Evolutionary conservation across 1,140 invertebrate genomes (phyloP), one percentile per base, ranked within the genome.

Genomic region (Hyphantria cunea): DNA sequence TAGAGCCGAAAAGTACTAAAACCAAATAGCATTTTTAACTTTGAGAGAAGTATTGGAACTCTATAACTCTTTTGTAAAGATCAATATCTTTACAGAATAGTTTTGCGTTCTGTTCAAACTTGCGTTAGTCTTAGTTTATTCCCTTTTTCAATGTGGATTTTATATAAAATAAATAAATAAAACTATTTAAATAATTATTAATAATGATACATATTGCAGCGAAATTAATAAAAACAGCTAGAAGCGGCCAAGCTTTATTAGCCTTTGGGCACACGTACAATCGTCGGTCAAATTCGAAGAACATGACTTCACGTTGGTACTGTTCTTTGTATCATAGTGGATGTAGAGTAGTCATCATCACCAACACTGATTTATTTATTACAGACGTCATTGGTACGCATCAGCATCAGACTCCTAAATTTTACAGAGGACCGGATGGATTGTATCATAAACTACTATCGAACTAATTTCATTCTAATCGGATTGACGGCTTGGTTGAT

Each of bases 231-330:
- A 50, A 42, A 32, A 41, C 25, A 4, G 34, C 34, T 8, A 56
- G 58, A 41, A 70, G 76, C n/a, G 66, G 3, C 9, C 8, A 62
- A 8, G 54, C 48, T 6, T 37, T 81, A 14, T 33, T 69, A 3
- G 44, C 70, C 7, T 31, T 67, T 11, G 54, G 63, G 0, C 67
- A 69, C 32, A 68, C 68, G 0, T 85, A 74, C 50, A 83, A 80
- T 33, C 65, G 66, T 0, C 62, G 55, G 0, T 14, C 51, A 34
- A 42, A 33, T 8, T 32, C 64, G 42, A 11, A 12, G 2, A 51
- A 45, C 3, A 37, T 51, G 0, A 25, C 34, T 11, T 76, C 71
- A 74, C 73, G 74, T 11, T 82, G 80, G 54, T 56, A 56, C 33
- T 48, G 69, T 10, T 56, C 56, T 6, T 69, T 72, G 13, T 69